Percentiles rank a stretch among this genome's conserved stretches.
These are phyloP conservation scores for Tetragonula clypearis DNA, from an alignment of 1,140 invertebrate species.

Conservation along the genomic window DNA sequence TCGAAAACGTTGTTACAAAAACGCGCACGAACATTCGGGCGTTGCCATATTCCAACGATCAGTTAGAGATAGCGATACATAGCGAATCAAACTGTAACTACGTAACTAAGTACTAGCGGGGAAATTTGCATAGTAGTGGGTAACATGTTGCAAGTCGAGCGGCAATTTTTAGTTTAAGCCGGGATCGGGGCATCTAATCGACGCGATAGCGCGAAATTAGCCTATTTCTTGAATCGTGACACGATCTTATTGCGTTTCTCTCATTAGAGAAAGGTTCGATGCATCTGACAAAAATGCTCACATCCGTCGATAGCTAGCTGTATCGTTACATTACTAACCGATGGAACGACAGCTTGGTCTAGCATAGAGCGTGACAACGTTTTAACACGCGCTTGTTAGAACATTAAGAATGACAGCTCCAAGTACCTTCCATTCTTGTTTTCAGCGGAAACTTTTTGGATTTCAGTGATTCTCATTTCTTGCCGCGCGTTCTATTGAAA, in stretches of 20 bases:
- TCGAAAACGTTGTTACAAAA: neutral
- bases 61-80: neutral
- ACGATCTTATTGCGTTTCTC: conserved; percentile 22
- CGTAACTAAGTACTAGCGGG: conserved; percentile 8
- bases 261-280: conserved; percentile 39
- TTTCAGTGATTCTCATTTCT: conserved; percentile 32
- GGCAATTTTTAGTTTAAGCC: conserved; percentile 53
- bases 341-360: conserved; percentile 2
- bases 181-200: conserved; percentile 45
- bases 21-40: neutral
- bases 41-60: neutral
- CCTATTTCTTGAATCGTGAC: conserved; percentile 22
- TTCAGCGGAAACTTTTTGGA: neutral
- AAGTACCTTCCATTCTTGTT: neutral
- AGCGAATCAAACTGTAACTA: neutral
- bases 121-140: conserved; percentile 57
- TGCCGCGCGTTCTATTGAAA: neutral
- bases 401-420: conserved; percentile 24
- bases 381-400: conserved; percentile 46
- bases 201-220: conserved; percentile 43
- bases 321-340: conserved; percentile 19
- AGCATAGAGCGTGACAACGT: conserved; percentile 26
- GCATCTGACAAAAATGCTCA: conserved; percentile 31
- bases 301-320: neutral
- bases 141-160: conserved; percentile 17